Percentiles rank a stretch among this genome's conserved stretches.
Conservation (phyloP, 2,888 invertebrate genomes). For the Notocelia uddmanniana region DNA sequence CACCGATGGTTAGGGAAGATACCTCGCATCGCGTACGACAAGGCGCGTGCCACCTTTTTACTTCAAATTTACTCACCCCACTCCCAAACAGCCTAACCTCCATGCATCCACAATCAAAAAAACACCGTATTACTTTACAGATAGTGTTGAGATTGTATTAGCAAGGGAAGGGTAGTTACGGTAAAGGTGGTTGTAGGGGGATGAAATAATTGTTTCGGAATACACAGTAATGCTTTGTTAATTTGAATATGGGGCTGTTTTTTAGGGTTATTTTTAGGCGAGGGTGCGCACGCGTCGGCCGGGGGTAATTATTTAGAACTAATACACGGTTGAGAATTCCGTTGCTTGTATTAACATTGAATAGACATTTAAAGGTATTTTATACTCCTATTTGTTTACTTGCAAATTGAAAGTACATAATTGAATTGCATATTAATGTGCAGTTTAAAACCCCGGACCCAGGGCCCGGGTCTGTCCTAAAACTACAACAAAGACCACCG, state of each 20-base stretch:
- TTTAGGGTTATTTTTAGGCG: conserved; percentile 55
- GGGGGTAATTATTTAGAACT: conserved; percentile 83
- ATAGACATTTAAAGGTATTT: conserved; percentile 44
- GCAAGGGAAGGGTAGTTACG: conserved; percentile 45
- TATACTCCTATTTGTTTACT: not conserved
- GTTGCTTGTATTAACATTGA: conserved; percentile 65
- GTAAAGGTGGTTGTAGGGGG: conserved; percentile 59
- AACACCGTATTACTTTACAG: conserved; percentile 10
- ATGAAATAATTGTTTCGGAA: conserved; percentile 78
- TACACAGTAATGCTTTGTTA: conserved; percentile 83
- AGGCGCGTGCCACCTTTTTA: conserved; percentile 85
- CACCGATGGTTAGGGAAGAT: conserved; percentile 80
- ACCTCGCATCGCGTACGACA: conserved; percentile 71
- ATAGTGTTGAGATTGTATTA: conserved; percentile 48
- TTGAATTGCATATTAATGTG: conserved; percentile 18
- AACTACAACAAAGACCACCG: too few relatives aligned
- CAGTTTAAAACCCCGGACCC: too few relatives aligned
- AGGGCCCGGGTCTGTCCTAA: too few relatives aligned
- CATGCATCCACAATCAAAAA: conserved; percentile 39
- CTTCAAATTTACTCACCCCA: conserved; percentile 75
- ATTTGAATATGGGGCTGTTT: conserved; percentile 78
- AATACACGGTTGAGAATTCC: conserved; percentile 76
- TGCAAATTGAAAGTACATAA: not conserved
- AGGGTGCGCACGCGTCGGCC: conserved; percentile 81
- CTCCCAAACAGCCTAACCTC: conserved; percentile 60